phyloP scores from a whole-genome alignment of 2,113 vertebrate genomes.

The Indicator indicator region DNA sequence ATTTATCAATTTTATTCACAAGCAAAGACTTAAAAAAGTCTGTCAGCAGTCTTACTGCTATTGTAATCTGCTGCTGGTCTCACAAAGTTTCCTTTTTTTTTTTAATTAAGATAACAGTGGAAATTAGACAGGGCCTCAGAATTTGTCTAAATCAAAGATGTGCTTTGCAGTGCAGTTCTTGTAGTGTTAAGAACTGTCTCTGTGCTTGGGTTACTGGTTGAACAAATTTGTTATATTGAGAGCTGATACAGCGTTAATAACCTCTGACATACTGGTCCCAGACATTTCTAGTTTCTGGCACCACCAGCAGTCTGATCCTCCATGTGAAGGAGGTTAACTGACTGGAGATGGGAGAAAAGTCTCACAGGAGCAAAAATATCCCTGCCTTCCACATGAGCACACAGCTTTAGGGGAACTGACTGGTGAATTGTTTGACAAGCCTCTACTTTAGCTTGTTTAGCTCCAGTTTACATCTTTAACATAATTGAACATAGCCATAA shows the following conservation, averaged over 20 bases:
- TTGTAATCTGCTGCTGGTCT: neutral
- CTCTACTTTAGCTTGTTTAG: neutral
- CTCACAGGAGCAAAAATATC: neutral
- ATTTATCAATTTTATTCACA: neutral
- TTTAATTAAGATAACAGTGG: neutral
- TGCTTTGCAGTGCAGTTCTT: neutral
- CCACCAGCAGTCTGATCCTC: neutral
- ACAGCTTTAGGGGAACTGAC: neutral
- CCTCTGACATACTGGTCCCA: constrained; percentile 14
- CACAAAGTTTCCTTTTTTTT: neutral
- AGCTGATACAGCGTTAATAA: constrained; percentile 54
- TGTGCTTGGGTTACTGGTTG: neutral
- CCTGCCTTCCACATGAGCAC: neutral
- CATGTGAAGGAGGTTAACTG: constrained; percentile 1
- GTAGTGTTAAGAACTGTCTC: neutral
- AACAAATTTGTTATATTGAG: neutral
- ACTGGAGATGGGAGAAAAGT: neutral
- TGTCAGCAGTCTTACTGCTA: neutral
- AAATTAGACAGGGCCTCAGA: neutral
- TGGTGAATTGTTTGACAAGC: constrained; percentile 41
- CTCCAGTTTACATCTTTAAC: constrained; percentile 15
- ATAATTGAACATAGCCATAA: neutral
- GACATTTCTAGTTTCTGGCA: constrained; percentile 44
- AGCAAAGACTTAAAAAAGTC: neutral
- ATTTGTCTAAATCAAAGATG: neutral